These are phyloP conservation scores for Dysmachus trigonus DNA, from an alignment of 2,888 invertebrate species.

Conservation along the genomic window DNA sequence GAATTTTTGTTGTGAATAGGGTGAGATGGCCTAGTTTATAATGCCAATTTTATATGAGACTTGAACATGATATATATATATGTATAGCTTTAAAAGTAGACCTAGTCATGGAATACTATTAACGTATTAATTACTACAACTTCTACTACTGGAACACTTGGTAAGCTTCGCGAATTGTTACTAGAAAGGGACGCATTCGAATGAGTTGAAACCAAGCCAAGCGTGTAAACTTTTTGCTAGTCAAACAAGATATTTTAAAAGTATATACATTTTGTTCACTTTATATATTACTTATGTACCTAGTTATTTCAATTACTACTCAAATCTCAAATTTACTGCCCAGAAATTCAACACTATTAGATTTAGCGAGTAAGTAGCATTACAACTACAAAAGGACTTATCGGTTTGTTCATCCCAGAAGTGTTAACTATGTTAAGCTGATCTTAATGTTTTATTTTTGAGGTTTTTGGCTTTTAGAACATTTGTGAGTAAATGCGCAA, in stretches of 20 bases:
- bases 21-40: not conserved
- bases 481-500: not conserved
- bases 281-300: slow-evolving; percentile 14
- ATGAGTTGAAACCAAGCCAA: slow-evolving; percentile 1
- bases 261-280: not conserved
- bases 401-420: not conserved
- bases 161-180: slow-evolving; percentile 1
- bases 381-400: not conserved
- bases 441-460: not conserved
- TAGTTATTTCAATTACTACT: slow-evolving; percentile 34
- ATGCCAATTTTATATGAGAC: slow-evolving; percentile 18
- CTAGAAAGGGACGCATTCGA: slow-evolving; percentile 3
- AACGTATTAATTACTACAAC: not conserved
- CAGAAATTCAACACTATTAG: slow-evolving; percentile 30
- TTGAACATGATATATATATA: slow-evolving; percentile 9
- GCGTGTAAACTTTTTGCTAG: not conserved
- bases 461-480: not conserved
- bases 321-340: slow-evolving; percentile 34
- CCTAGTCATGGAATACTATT: not conserved
- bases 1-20: slow-evolving; percentile 25
- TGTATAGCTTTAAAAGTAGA: slow-evolving; percentile 21
- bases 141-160: not conserved
- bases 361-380: slow-evolving; percentile 9
- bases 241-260: not conserved
- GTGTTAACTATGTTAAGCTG: not conserved